These are phyloP conservation scores for Rhabdomys pumilio DNA, from an alignment of 2,797 vertebrate species.

Conservation along the genomic window DNA sequence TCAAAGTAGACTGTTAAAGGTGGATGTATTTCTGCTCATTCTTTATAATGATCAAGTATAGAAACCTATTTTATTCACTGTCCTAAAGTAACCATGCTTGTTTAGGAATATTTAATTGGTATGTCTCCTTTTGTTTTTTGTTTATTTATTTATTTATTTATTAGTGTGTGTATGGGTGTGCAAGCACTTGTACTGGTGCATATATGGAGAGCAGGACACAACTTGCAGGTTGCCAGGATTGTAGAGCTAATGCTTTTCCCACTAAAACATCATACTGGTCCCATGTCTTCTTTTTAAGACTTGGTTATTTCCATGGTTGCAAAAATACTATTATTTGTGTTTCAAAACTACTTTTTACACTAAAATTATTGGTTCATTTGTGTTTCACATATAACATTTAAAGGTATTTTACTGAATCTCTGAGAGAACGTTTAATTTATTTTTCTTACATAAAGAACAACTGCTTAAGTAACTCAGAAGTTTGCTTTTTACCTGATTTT, in stretches of 20 bases:
- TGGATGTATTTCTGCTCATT: not conserved
- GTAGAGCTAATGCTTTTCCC: not conserved
- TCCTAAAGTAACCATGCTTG: not conserved
- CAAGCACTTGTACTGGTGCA: not conserved
- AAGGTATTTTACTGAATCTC: constrained; percentile 2
- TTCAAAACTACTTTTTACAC: constrained; percentile 19
- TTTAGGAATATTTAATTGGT: not conserved
- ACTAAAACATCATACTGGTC: not conserved
- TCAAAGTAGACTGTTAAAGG: not conserved
- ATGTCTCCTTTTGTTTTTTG: not conserved
- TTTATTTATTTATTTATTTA: not conserved
- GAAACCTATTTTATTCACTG: not conserved
- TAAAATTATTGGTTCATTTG: not conserved
- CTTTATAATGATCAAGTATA: not conserved
- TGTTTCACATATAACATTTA: not conserved
- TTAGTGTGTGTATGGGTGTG: not conserved
- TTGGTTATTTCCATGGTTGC: not conserved
- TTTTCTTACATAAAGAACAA: constrained; percentile 2
- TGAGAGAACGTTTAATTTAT: not conserved
- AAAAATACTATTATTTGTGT: not conserved
- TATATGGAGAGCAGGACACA: no score
- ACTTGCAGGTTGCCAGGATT: not conserved
- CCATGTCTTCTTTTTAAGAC: not conserved
- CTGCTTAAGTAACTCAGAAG: constrained; percentile 19
- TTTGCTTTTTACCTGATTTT: constrained; percentile 46